Conservation (phyloP, 2,888 invertebrate species). For the Himalopsyche japonica region DNA sequence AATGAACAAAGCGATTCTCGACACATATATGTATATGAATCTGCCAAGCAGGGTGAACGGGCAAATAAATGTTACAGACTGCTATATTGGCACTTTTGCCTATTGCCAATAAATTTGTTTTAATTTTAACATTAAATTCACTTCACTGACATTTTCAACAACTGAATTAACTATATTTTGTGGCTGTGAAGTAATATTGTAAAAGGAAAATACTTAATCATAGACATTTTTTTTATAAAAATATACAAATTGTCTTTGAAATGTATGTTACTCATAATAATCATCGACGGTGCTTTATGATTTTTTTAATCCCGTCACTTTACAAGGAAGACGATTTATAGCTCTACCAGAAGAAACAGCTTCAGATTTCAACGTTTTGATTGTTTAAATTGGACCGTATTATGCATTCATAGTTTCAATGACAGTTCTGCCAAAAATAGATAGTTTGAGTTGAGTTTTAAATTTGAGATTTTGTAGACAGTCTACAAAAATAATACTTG, state of each 20-base stretch:
- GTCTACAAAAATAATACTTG: no score
- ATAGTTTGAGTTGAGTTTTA: no score
- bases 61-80: no score
- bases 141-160: neutral
- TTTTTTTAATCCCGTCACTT: neutral
- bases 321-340: neutral
- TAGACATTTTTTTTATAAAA: neutral
- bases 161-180: neutral
- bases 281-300: neutral
- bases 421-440: no score
- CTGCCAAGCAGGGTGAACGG: no score
- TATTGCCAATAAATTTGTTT: no score
- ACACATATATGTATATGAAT: no score
- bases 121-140: no score
- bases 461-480: no score
- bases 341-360: neutral
- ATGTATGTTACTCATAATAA: neutral
- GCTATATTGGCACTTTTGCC: no score
- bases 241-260: neutral
- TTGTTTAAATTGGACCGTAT: neutral
- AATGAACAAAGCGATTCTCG: no score
- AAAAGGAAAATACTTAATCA: neutral
- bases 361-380: neutral
- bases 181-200: neutral
- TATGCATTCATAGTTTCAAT: no score